Conservation (phyloP, 2,113 vertebrate species). For the Cyanoliseus patagonus region DNA sequence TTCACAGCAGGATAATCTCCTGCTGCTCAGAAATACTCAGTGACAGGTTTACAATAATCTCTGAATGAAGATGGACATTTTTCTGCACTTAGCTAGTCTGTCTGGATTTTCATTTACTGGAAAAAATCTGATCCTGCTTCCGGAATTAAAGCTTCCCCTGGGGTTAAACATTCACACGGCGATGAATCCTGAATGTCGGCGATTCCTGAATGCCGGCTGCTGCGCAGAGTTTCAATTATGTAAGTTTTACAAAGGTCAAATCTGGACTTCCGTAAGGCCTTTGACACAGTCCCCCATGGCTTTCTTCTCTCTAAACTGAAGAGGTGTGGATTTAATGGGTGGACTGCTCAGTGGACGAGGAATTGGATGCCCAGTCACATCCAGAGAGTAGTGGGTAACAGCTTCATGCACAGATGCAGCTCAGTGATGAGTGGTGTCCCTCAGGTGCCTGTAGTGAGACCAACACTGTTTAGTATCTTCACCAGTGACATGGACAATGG, state of each 20-base stretch:
- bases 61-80: background rate
- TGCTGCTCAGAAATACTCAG: background rate
- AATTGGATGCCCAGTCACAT: background rate
- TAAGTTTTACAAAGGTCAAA: constrained; percentile 12
- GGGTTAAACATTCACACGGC: background rate
- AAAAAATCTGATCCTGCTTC: background rate
- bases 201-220: background rate
- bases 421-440: background rate
- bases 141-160: background rate
- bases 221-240: background rate
- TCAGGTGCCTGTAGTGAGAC: background rate
- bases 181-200: background rate
- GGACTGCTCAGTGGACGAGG: background rate
- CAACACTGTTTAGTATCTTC: background rate
- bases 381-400: background rate
- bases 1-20: background rate
- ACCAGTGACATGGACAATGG: background rate
- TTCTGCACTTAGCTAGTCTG: background rate
- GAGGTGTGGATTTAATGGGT: background rate
- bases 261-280: background rate
- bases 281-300: background rate
- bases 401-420: background rate
- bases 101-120: constrained; percentile 34
- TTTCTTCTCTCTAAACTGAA: background rate
- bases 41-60: background rate